Conservation (phyloP, 1,140 invertebrate genomes). For the Cotesia typhae region DNA sequence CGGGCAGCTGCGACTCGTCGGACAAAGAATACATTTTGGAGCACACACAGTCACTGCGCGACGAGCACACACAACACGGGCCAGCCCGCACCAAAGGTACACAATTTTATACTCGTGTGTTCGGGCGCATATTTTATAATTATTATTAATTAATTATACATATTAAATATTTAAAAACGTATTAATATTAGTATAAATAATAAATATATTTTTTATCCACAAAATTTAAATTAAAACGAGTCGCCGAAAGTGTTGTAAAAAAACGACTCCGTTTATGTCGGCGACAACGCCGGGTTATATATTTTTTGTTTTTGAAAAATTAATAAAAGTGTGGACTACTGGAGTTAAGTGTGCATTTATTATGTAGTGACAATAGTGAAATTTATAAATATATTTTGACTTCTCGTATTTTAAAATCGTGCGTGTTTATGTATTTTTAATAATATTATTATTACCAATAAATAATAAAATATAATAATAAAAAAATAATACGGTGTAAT, state of each 20-base stretch:
- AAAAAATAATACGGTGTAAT: conserved; percentile 1
- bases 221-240: not conserved
- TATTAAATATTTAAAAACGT: not conserved
- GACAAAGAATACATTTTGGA: conserved; percentile 63
- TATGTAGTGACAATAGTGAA: no score
- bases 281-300: no score
- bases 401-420: no score
- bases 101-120: conserved; percentile 16
- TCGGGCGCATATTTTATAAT: conserved; percentile 1
- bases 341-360: no score
- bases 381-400: no score
- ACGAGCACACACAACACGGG: conserved; percentile 64
- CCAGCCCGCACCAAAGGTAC: conserved; percentile 65
- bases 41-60: conserved; percentile 61
- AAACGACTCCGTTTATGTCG: no score
- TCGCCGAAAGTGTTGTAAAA: not conserved
- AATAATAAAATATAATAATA: no score
- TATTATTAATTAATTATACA: conserved; percentile 8
- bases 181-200: not conserved
- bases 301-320: no score
- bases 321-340: no score
- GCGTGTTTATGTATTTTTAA: no score
- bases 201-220: not conserved
- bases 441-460: no score
- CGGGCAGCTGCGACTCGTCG: conserved; percentile 61